A percentile compares a stretch with the other conserved stretches of the same genome.
Conservation (phyloP, 2,113 vertebrate species). For the Euleptes europaea region DNA sequence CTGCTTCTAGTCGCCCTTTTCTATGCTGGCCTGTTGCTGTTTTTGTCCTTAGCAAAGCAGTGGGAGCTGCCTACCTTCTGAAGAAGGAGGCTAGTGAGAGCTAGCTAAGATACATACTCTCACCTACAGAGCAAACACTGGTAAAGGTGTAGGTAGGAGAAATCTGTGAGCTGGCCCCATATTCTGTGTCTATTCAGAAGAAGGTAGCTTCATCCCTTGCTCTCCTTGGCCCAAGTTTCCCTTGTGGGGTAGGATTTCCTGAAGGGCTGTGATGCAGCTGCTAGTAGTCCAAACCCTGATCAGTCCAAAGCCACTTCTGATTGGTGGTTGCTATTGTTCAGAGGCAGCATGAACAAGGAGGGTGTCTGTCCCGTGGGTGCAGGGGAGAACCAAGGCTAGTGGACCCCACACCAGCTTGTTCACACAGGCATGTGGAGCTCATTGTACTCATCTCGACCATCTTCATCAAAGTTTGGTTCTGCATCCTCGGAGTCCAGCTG, state of each 20-base stretch:
- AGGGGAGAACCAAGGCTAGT: neutral
- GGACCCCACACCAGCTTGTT: conserved; percentile 27
- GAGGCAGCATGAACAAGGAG: neutral
- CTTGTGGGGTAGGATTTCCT: conserved; percentile 8
- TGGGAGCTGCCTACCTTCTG: neutral
- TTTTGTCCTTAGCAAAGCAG: neutral
- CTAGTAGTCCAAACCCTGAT: neutral
- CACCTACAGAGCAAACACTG: conserved; percentile 1
- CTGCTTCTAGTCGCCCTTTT: neutral
- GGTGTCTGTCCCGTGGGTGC: neutral
- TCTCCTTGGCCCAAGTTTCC: neutral
- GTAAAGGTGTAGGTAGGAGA: neutral
- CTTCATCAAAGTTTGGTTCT: conserved; percentile 93
- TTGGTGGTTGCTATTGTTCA: conserved; percentile 12
- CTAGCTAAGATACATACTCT: neutral
- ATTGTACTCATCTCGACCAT: conserved; percentile 94
- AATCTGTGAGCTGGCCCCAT: neutral
- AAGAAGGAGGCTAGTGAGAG: neutral
- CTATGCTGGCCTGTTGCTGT: neutral
- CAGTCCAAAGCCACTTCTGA: conserved; percentile 38
- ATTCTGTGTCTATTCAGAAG: neutral
- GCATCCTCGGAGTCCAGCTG: conserved; percentile 94
- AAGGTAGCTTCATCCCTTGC: neutral
- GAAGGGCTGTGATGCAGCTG: conserved; percentile 38
- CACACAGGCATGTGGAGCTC: conserved; percentile 98